Percentiles rank a stretch among this genome's conserved stretches.
Evolutionary conservation across 2,888 invertebrate species (phyloP).

Genomic region (Synergus japonicus): DNA sequence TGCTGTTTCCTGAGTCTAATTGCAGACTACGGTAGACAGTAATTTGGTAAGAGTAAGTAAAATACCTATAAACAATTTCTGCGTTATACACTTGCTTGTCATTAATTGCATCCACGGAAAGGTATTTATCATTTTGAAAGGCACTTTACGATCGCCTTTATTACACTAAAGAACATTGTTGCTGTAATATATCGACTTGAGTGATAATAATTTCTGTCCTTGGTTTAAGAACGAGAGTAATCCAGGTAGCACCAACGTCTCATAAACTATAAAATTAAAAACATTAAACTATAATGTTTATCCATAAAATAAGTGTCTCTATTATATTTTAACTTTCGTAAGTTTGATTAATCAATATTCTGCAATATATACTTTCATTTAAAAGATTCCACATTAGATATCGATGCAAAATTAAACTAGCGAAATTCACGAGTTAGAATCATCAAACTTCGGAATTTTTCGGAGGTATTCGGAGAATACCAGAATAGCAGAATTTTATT

Average conservation of each 20-base stretch:
- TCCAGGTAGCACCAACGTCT: neutral
- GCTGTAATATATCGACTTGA: neutral
- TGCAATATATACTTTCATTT: no score
- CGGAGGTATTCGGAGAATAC: no score
- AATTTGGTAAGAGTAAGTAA: neutral
- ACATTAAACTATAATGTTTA: no score
- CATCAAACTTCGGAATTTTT: no score
- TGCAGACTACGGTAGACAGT: neutral
- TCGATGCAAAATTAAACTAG: no score
- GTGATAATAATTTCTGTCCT: neutral
- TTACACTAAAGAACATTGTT: neutral
- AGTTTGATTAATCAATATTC: no score
- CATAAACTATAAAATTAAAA: neutral
- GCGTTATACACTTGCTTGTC: neutral
- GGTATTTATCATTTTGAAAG: neutral
- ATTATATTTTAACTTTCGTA: no score
- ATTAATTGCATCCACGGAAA: neutral
- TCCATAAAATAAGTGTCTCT: slow-evolving; percentile 1
- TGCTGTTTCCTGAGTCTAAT: neutral
- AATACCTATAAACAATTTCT: neutral
- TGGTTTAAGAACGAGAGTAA: neutral
- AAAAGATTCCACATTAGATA: no score
- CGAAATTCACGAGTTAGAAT: no score
- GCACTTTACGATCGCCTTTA: neutral
- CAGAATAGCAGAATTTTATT: no score